Conservation (phyloP, 2,888 invertebrate species). For the Phragmatobia fuliginosa region DNA sequence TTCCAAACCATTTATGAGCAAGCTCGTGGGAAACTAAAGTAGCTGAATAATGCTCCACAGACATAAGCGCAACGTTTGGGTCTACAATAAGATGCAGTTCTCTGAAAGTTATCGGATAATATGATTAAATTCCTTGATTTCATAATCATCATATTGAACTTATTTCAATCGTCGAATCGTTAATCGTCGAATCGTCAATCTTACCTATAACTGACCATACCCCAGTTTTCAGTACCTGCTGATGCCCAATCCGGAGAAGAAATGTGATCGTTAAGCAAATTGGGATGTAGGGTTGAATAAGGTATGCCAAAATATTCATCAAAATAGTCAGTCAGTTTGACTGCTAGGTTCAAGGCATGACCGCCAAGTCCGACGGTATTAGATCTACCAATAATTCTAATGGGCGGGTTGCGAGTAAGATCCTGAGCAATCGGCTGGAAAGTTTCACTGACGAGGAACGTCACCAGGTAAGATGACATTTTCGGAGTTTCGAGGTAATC, state of each 20-base stretch:
- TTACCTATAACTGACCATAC: conserved; percentile 83
- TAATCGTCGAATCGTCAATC: too few species aligned
- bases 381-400: conserved; percentile 79
- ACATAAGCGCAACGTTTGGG: conserved; percentile 73
- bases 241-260: conserved; percentile 83
- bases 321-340: conserved; percentile 73
- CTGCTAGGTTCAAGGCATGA: conserved; percentile 69
- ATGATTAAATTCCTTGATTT: too few species aligned
- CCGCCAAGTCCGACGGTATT: conserved; percentile 71
- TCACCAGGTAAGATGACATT: conserved; percentile 95
- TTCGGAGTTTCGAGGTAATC: conserved; percentile 85
- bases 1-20: conserved; percentile 94
- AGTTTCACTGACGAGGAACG: conserved; percentile 90
- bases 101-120: conserved; percentile 48
- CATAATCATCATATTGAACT: too few species aligned
- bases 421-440: conserved; percentile 76
- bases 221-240: conserved; percentile 83
- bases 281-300: conserved; percentile 67
- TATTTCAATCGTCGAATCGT: too few species aligned
- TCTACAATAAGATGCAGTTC: conserved; percentile 75
- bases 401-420: conserved; percentile 64
- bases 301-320: conserved; percentile 76
- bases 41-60: conserved; percentile 79
- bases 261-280: conserved; percentile 76
- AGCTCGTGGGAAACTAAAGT: conserved; percentile 86